Evolutionary conservation across 2,888 invertebrate species (phyloP).

Genomic region (Lithosia quadra): DNA sequence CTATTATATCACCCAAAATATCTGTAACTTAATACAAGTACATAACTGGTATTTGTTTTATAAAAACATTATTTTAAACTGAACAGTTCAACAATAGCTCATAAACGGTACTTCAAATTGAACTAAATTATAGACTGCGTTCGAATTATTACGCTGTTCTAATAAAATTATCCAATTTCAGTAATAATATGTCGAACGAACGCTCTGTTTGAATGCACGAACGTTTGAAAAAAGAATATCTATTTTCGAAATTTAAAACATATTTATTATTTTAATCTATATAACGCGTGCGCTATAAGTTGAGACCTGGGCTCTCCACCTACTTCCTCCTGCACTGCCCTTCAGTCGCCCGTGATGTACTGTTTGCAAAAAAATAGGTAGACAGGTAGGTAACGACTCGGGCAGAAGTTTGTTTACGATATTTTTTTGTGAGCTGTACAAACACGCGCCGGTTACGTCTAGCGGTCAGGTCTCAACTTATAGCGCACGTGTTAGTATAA

Average conservation of each 20-base stretch:
- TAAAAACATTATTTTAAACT: constrained; percentile 21
- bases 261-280: no score
- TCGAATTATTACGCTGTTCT: constrained; percentile 43
- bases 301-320: no score
- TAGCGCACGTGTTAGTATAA: no score
- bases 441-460: no score
- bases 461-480: no score
- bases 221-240: constrained; percentile 7
- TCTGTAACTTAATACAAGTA: neutral
- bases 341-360: no score
- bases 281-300: no score
- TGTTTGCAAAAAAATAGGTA: no score
- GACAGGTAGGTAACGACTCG: no score
- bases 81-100: constrained; percentile 21
- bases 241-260: neutral
- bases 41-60: neutral
- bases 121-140: constrained; percentile 54
- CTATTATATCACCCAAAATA: neutral
- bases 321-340: no score
- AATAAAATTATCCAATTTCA: constrained; percentile 61
- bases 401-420: no score
- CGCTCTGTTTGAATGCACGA: constrained; percentile 12
- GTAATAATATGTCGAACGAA: constrained; percentile 37
- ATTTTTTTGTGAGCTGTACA: no score
- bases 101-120: constrained; percentile 15